phyloP scores from a whole-genome alignment of 92 coral and sea anemone genomes.

The Porites lobata region DNA sequence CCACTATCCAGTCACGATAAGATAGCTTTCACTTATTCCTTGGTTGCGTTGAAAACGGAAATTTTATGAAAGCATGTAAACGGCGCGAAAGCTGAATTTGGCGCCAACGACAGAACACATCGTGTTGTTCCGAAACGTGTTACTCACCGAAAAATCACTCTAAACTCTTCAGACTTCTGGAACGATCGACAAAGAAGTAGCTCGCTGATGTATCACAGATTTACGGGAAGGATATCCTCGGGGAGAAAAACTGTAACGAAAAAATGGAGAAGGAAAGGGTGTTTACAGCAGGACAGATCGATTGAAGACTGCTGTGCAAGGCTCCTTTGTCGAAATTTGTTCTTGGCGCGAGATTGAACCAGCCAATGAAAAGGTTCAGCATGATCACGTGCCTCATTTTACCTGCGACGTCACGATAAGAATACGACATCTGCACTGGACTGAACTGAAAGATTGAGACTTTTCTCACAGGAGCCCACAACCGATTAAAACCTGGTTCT shows the following conservation, averaged over 20 bases:
- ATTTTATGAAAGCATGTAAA: constrained; percentile 14
- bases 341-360: constrained; percentile 65
- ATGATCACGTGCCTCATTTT: neutral
- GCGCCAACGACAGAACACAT: constrained; percentile 6
- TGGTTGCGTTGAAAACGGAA: constrained; percentile 17
- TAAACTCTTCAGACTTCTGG: neutral
- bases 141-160: constrained; percentile 15
- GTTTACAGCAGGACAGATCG: neutral
- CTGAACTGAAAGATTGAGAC: neutral
- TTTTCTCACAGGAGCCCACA: no score
- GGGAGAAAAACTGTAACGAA: neutral
- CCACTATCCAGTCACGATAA: neutral
- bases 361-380: constrained; percentile 37
- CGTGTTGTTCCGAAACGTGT: no score
- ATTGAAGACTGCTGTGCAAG: neutral
- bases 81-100: constrained; percentile 16
- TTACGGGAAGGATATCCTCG: neutral
- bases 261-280: neutral
- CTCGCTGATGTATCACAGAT: no score
- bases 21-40: neutral
- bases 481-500: no score
- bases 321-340: neutral
- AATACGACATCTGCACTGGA: no score
- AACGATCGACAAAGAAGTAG: neutral
- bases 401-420: neutral